A percentile compares a stretch with the other conserved stretches of the same genome.
These are phyloP conservation scores for Oncopodura yosiiana DNA, from an alignment of 1,140 invertebrate species.

Conservation along the genomic window DNA sequence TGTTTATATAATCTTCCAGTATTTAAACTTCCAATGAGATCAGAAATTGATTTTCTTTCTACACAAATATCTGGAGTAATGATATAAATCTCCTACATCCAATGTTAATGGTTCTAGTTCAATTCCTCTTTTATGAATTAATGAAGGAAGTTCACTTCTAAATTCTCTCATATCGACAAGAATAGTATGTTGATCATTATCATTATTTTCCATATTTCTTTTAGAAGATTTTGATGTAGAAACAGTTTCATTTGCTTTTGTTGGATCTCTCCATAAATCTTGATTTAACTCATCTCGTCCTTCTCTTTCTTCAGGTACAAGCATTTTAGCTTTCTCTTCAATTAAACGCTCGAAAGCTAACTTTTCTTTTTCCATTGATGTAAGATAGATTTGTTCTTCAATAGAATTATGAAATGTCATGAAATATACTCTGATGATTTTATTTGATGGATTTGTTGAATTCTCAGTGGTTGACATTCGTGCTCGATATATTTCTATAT, in stretches of 20 bases:
- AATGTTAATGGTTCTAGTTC: constrained; percentile 87
- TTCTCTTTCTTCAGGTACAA: constrained; percentile 81
- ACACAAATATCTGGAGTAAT: constrained; percentile 91
- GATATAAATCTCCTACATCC: constrained; percentile 84
- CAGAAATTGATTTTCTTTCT: constrained; percentile 93
- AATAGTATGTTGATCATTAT: constrained; percentile 49
- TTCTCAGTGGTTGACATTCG: constrained; percentile 40
- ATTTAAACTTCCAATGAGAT: constrained; percentile 91
- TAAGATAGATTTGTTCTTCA: constrained; percentile 92
- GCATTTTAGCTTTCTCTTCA: constrained; percentile 77
- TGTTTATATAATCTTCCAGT: constrained; percentile 93
- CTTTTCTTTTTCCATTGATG: constrained; percentile 78
- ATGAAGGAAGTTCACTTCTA: constrained; percentile 84
- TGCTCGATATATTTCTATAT: constrained; percentile 58
- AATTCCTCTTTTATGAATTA: constrained; percentile 85
- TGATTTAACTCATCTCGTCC: constrained; percentile 65
- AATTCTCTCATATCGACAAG: constrained; percentile 99
- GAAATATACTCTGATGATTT: constrained; percentile 68
- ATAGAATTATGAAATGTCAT: constrained; percentile 79
- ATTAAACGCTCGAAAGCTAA: constrained; percentile 87
- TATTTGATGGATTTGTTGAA: no score
- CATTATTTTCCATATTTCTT: constrained; percentile 48
- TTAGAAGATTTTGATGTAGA: constrained; percentile 45
- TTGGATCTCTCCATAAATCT: constrained; percentile 46
- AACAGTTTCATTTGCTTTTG: constrained; percentile 40